These are phyloP conservation scores for Tadarida brasiliensis DNA, from an alignment of 2,797 vertebrate genomes.

Conservation along the genomic window DNA sequence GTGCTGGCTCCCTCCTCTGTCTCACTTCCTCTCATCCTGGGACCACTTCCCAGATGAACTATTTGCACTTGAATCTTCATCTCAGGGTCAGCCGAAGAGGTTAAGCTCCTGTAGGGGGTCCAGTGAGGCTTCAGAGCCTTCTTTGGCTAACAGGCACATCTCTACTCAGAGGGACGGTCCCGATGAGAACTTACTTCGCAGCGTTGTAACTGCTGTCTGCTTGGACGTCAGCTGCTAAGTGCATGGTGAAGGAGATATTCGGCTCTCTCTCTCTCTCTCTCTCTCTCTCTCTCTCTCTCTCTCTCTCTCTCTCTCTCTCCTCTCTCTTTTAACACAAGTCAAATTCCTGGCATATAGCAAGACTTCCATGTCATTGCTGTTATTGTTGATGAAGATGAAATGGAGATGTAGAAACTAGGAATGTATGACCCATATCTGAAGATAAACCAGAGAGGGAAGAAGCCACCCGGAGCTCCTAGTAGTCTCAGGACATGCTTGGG, in stretches of 20 bases:
- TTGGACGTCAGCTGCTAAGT: background rate
- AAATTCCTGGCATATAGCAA: background rate
- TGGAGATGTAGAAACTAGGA: background rate
- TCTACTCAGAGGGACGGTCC: background rate
- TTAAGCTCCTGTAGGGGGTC: background rate
- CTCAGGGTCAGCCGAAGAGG: background rate
- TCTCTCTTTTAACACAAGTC: background rate
- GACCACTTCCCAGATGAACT: background rate
- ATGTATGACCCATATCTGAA: background rate
- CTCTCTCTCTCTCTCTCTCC: background rate
- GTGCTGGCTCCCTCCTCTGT: background rate
- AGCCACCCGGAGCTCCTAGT: background rate
- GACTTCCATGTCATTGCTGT: background rate
- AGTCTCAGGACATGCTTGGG: background rate
- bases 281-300: background rate
- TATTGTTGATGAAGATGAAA: background rate
- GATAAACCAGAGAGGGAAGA: background rate
- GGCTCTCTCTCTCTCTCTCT: background rate
- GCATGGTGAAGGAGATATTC: background rate
- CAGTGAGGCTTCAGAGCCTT: background rate
- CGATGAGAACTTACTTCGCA: fast-evolving
- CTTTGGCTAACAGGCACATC: background rate
- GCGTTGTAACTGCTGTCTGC: background rate
- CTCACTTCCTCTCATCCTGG: background rate
- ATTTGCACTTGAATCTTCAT: background rate